Base-by-base conservation (phyloP, 1,140 invertebrate species). In the Heliconius eleuchia region DNA sequence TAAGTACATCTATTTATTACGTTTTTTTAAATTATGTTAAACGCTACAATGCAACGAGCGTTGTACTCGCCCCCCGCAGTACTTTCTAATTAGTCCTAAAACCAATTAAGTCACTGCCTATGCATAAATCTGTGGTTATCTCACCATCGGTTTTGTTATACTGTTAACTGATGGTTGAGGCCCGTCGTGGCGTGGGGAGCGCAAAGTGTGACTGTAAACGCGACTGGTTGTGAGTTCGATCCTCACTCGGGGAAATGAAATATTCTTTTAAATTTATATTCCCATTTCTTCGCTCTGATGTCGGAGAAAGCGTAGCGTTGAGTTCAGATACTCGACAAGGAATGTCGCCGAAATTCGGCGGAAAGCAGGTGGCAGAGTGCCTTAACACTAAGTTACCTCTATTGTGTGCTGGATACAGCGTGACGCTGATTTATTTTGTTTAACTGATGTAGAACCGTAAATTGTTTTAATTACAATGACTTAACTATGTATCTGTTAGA, bases 1-100 rank as follows among this genome's bases (percentile, higher is more conserved):
- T 92, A 84, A 92, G 91, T 92, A 91, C 86, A 78, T 78, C 71
- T 66, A 72, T 78, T 78, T 81, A 73, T 74, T 80, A 78, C 60
- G 3, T 85, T 77, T 55, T 73, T 79, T 76, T 34, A 78, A 75
- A 81, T 76, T 80, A 80, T 66, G 60, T 30, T 66, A 66, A 66
- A 66, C 60, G 60, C 27, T 66, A 66, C 60, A 66, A 13, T 23
- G 23, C 60, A 27, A 11, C 60, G 11, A 27, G 60, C 60, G 16
- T 66, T 66, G 23, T 66, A 5, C 27, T 66, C 60, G 13, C 23
- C 57, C 57, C 60, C 60, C 27, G n/a, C 55, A 57, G 55, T 57
- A 66, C 79, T 81, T 82, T 76, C 80, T 85, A 85, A 85, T 85
- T 85, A 85, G 82, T 85, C 80, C 52, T 55, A 70, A 74, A 73